phyloP scores from a whole-genome alignment of 2,113 vertebrate species.

The Atlantisia rogersi region DNA sequence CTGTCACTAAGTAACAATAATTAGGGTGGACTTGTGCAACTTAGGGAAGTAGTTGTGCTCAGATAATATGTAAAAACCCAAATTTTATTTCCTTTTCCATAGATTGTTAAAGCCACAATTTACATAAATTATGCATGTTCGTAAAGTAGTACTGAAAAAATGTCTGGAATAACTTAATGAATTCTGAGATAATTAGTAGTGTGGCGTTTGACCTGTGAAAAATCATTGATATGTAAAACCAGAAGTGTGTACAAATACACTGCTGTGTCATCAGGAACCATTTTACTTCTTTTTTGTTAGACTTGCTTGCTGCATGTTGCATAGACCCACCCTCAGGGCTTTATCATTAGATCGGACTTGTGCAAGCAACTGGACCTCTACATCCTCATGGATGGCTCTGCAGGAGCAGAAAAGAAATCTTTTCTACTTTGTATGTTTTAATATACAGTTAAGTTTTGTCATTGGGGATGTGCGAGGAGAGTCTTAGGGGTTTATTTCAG shows the following conservation, averaged over 20 bases:
- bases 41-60: not conserved
- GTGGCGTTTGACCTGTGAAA: not conserved
- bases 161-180: not conserved
- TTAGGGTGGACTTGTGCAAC: not conserved
- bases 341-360: not conserved
- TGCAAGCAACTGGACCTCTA: not conserved
- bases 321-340: not conserved
- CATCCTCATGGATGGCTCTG: not conserved
- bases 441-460: not conserved
- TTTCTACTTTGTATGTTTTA: not conserved
- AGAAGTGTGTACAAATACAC: not conserved
- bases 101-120: not conserved
- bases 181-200: not conserved
- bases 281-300: not conserved
- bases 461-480: not conserved
- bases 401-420: not conserved
- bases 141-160: not conserved
- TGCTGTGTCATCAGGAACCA: not conserved
- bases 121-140: not conserved
- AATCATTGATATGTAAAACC: not conserved
- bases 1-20: not conserved
- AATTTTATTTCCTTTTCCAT: not conserved
- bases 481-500: not conserved
- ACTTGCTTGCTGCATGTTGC: not conserved
- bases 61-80: accelerated